Conservation (phyloP, 23 tunicate species). For the Phallusia fumigata region DNA sequence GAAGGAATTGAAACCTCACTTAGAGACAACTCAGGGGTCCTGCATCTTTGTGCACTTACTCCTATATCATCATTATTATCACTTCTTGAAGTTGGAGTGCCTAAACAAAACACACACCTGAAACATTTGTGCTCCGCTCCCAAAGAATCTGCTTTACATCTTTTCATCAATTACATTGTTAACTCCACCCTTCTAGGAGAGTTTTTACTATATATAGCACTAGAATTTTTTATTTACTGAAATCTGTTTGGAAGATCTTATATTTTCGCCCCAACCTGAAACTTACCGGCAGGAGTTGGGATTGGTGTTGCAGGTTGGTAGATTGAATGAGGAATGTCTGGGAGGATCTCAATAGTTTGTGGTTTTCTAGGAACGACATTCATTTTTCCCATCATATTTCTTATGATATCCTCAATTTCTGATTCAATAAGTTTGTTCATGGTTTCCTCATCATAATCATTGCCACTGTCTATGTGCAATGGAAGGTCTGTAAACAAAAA, state of each 20-base stretch:
- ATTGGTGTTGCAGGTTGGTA: background rate
- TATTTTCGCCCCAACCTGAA: no score
- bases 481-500: constrained; percentile 18
- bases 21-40: background rate
- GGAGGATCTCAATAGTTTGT: background rate
- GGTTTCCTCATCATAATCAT: constrained; percentile 27
- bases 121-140: no score
- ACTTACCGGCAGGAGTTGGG: background rate
- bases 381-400: background rate
- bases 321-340: background rate
- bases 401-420: constrained; percentile 30
- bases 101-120: background rate
- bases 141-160: no score
- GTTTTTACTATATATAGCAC: no score
- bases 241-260: no score
- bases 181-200: no score
- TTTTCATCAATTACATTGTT: no score
- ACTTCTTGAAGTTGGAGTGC: constrained; percentile 28
- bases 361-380: background rate
- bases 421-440: constrained; percentile 31
- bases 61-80: background rate
- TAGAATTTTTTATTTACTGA: no score
- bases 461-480: constrained; percentile 37
- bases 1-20: background rate
- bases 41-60: background rate